Evolutionary conservation across 1,140 invertebrate genomes (phyloP), one percentile per base, ranked within the genome.

Genomic region (Musca domestica): DNA sequence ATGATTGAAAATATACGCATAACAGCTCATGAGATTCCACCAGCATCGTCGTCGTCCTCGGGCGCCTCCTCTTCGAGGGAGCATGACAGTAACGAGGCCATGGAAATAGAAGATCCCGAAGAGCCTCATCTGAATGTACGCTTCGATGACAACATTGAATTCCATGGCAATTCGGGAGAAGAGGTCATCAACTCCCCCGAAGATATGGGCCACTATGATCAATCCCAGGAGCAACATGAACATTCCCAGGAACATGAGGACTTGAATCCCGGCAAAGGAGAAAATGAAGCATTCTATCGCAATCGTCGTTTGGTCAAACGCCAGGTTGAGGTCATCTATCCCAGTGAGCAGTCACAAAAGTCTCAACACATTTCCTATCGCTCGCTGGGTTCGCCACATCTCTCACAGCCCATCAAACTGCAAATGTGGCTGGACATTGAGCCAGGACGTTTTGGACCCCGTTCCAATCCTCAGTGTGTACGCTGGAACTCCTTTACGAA

Each of bases 381-480:
- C 72, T 90, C 88, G 49, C 80, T 92, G 63, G 87, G 88, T 2
- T 89, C 88, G 1, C 87, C 89, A 2, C 86, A 89, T 67, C 79
- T 93, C 30, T 87, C 88, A 67, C 85, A 87, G 19, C 90, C 91
- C 0, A 87, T 94, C 23, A 85, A 91, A 72, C 77, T 93, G 67
- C 89, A 92, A 75, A 86, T 94, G 74, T 93, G 91, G 91, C 80
- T 93, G 25, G 87, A 90, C 65, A 88, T 88, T 49, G 86, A 90
- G 54, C 83, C 85, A 58, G 86, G 88, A 48, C 86, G 88, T 48
- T 87, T 91, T 67, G 90, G 90, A 5, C 89, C 90, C 9, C 87
- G 92, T 63, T 90, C 90, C 0, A 95, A 95, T 83, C 92, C 93
- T 0, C 93, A 95, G 75, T 95, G 92, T 75, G 93, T 95, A 14